Evolutionary conservation across 2,797 vertebrate species (phyloP).

Genomic region (Sebastes alutus): DNA sequence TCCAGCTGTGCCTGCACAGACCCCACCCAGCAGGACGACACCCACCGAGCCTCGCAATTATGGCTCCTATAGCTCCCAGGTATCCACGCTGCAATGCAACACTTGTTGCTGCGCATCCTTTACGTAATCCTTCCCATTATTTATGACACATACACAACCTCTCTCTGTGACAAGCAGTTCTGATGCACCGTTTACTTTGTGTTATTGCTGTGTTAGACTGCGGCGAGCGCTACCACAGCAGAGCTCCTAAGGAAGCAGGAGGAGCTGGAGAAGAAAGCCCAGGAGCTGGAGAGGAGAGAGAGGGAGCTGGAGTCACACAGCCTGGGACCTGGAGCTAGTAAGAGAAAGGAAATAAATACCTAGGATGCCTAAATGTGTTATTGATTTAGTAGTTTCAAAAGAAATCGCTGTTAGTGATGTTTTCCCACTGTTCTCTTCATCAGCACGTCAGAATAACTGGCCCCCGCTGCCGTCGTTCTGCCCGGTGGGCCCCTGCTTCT

Average conservation of each 20-base stretch:
- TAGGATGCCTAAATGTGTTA: neutral
- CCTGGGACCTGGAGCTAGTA: constrained; percentile 84
- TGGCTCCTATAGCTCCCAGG: constrained; percentile 92
- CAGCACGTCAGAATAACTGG: constrained; percentile 94
- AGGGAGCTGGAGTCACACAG: constrained; percentile 89
- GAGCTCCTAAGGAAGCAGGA: constrained; percentile 94
- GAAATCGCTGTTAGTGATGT: neutral
- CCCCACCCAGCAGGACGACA: constrained; percentile 85
- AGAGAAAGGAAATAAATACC: constrained; percentile 30
- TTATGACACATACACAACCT: neutral
- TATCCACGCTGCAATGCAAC: constrained; percentile 44
- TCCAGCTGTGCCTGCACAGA: constrained; percentile 69
- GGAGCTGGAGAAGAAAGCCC: constrained; percentile 94
- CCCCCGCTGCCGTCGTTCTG: constrained; percentile 93
- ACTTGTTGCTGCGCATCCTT: neutral
- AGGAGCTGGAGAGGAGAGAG: constrained; percentile 92
- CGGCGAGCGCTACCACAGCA: constrained; percentile 82
- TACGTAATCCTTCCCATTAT: constrained; percentile 12
- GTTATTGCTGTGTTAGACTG: constrained; percentile 53
- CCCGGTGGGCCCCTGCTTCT: constrained; percentile 95
- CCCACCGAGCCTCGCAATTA: constrained; percentile 92
- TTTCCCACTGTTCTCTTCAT: neutral
- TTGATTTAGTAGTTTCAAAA: neutral
- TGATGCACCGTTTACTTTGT: neutral
- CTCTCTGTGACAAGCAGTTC: neutral